Percentiles rank a stretch among this genome's conserved stretches.
phyloP scores from a whole-genome alignment of 2,888 invertebrate species.

The Dolichomitus sp. region DNA sequence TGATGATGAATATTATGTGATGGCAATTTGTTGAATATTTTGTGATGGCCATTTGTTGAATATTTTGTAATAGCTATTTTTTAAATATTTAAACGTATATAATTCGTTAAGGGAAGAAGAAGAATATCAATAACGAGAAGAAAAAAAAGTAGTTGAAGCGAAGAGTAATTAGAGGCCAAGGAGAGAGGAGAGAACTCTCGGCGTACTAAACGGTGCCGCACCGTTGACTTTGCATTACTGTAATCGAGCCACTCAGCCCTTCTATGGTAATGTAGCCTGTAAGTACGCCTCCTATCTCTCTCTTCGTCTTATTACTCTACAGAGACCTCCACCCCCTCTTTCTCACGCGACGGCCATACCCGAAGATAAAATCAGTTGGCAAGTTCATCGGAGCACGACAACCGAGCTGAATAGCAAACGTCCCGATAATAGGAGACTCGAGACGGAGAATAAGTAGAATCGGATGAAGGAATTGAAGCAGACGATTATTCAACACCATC shows the following conservation, averaged over 20 bases:
- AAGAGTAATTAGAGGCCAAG: constrained; percentile 48
- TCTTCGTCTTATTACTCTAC: constrained; percentile 16
- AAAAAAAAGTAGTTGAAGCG: constrained; percentile 30
- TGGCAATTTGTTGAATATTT: not conserved
- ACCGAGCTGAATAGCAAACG: constrained; percentile 9
- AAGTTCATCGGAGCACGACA: constrained; percentile 42
- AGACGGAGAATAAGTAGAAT: constrained; percentile 22
- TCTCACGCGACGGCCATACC: constrained; percentile 49
- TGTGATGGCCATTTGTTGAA: no score
- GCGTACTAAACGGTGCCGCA: constrained; percentile 57
- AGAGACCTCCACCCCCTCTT: constrained; percentile 2
- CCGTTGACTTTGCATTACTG: constrained; percentile 68
- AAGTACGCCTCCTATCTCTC: constrained; percentile 39
- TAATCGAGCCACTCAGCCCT: constrained; percentile 75
- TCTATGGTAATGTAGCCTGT: constrained; percentile 72
- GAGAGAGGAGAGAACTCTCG: constrained; percentile 32
- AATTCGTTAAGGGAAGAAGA: constrained; percentile 24
- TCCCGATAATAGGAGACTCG: constrained; percentile 12
- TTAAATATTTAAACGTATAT: not conserved
- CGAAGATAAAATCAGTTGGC: constrained; percentile 57
- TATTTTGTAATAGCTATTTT: no score
- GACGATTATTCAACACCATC: constrained; percentile 12
- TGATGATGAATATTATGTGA: no score
- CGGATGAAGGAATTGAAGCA: constrained; percentile 13
- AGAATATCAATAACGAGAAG: constrained; percentile 56